These are phyloP conservation scores for Diadromus collaris DNA, from an alignment of 2,888 invertebrate species.

Conservation along the genomic window DNA sequence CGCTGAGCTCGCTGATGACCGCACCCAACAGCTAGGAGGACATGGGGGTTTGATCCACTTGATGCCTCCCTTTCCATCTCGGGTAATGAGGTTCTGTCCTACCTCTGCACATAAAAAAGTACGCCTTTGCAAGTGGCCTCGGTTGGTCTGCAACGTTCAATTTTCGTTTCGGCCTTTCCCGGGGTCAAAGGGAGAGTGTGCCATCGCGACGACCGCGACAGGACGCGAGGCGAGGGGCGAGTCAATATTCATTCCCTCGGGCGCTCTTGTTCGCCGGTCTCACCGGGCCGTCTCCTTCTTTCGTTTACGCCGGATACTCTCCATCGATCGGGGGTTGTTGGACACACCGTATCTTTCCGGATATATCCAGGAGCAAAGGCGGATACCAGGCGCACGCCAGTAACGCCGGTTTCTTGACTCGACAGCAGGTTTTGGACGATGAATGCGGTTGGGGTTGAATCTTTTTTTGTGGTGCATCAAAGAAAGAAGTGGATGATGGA, in stretches of 20 bases:
- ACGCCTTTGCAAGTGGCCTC: neutral
- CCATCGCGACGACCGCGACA: constrained; percentile 7
- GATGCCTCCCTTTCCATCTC: neutral
- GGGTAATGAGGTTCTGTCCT: neutral
- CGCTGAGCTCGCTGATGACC: neutral
- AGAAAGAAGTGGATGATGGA: neutral
- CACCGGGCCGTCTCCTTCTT: neutral
- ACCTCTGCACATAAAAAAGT: neutral
- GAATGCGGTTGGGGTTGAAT: neutral
- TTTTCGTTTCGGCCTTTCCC: constrained; percentile 21
- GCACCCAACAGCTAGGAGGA: neutral
- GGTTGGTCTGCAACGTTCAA: constrained; percentile 17
- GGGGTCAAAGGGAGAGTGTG: constrained; percentile 29
- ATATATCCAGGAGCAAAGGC: neutral
- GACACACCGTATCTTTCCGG: constrained; percentile 20
- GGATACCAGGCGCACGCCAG: neutral
- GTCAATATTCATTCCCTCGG: constrained; percentile 48
- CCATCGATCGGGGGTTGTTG: constrained; percentile 44
- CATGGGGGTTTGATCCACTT: neutral
- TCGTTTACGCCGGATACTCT: neutral
- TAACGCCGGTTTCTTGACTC: constrained; percentile 10
- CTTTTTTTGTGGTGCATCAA: neutral
- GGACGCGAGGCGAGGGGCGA: constrained; percentile 10
- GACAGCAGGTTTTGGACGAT: neutral
- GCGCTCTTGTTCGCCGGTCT: constrained; percentile 28